Base-by-base conservation (phyloP, 2,113 vertebrate genomes). In the Bostrychus sinensis region DNA sequence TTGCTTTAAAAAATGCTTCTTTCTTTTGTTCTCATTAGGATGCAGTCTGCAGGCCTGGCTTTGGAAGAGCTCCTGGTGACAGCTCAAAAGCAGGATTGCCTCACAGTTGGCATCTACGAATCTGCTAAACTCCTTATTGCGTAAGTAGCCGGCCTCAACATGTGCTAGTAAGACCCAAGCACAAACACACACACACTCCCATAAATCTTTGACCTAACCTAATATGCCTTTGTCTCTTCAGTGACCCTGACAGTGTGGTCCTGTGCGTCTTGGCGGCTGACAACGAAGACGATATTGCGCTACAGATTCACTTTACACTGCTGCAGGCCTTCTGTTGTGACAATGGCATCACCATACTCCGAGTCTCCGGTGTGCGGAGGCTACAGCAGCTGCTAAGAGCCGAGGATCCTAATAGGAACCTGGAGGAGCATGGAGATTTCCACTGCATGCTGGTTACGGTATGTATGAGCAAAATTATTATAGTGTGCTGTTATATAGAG, bases 241-340 rank as follows among this genome's bases (percentile, higher is more conserved):
- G 96, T 17, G 96, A 98, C 83, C 94, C 95, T 0, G 96, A 98
- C 88, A 94, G 93, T 3, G 95, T 97, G 66, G 95, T 98, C 1
- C 83, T 98, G 41, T 98, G 96, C 22, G 81, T 98, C 0, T 79
- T 98, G 82, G 95, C 94, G 17, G 89, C 92, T 0, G 96, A 98
- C 0, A 92, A 95, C 1, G 93, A 93, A 4, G 92, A 89, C 0
- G 94, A 97, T 11, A 93, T 96, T 10, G 96, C 94, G 0, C 75
- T 98, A 66, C 95, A 97, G 85, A 97, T 98, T 73, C 96, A 98
- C 84, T 98, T 98, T 85, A 98, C 96, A 0, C 92, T 98, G 8
- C 91, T 98, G 70, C 95, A 96, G 72, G 93, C 96, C 0, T 98
- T 98, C 58, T 98, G 95, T 77, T 95, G 95, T 0, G 95, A 96